These are phyloP conservation scores for Drosophila ironensis DNA, from an alignment of 1,140 invertebrate species.

Conservation along the genomic window DNA sequence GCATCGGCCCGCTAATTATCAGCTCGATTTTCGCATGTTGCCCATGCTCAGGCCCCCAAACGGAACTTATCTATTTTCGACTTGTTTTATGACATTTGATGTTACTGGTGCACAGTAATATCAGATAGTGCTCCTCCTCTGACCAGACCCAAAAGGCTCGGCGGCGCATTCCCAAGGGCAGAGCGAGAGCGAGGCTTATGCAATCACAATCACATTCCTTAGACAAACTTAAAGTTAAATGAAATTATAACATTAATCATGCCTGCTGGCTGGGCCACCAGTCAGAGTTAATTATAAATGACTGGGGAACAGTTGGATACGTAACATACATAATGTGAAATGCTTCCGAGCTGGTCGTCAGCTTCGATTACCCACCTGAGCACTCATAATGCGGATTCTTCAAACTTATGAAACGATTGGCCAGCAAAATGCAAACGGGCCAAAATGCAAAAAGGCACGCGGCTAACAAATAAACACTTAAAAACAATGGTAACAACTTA, in stretches of 20 bases:
- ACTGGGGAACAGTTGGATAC: slow-evolving; percentile 22
- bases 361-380: slow-evolving; percentile 65
- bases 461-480: slow-evolving; percentile 2
- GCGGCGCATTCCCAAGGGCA: not conserved
- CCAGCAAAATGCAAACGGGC: slow-evolving; percentile 22
- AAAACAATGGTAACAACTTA: not conserved
- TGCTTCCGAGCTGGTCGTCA: slow-evolving; percentile 23
- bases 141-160: not conserved
- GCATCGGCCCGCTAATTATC: slow-evolving; percentile 53
- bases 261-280: too few species aligned
- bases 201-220: not conserved
- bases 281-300: slow-evolving; percentile 8
- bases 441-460: slow-evolving; percentile 4
- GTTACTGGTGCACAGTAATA: not conserved
- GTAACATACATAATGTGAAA: slow-evolving; percentile 14
- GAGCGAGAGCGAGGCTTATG: slow-evolving; percentile 18
- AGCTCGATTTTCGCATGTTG: slow-evolving; percentile 36
- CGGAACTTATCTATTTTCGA: not conserved
- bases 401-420: slow-evolving; percentile 23
- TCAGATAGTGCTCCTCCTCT: not conserved
- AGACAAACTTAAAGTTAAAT: not conserved
- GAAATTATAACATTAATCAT: slow-evolving; percentile 27
- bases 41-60: not conserved
- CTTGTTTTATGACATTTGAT: not conserved
- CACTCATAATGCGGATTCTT: slow-evolving; percentile 50